Evolutionary conservation across 2,113 vertebrate genomes (phyloP).

Genomic region (Oriolus oriolus): DNA sequence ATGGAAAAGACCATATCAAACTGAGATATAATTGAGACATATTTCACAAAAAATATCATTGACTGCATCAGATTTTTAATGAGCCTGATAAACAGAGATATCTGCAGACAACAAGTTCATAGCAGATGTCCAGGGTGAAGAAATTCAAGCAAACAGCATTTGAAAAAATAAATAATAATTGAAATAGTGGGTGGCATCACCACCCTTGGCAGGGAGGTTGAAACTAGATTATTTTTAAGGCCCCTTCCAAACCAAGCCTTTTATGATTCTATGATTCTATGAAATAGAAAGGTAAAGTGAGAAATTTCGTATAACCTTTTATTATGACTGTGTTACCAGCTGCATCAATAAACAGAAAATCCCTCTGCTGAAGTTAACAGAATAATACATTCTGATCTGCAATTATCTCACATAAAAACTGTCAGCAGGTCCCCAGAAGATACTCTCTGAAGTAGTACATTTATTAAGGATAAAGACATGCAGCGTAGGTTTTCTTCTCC

Average conservation of each 20-base stretch:
- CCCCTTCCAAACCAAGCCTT: not conserved
- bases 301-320: not conserved
- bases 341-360: constrained; percentile 24
- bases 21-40: not conserved
- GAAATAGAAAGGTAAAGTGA: not conserved
- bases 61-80: not conserved
- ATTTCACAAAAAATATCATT: not conserved
- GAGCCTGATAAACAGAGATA: not conserved
- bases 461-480: not conserved
- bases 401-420: constrained; percentile 8
- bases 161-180: not conserved
- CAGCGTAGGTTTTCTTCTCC: not conserved
- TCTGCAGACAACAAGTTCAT: not conserved
- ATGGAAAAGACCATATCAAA: not conserved
- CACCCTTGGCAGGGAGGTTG: no score
- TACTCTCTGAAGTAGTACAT: not conserved
- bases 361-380: not conserved
- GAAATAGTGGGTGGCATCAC: not conserved
- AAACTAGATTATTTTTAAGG: not conserved
- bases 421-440: not conserved
- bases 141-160: not conserved
- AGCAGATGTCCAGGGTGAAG: not conserved
- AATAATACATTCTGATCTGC: not conserved
- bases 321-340: not conserved
- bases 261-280: not conserved